phyloP scores from a whole-genome alignment of 2,113 vertebrate genomes.

The Dipodomys stephensi region DNA sequence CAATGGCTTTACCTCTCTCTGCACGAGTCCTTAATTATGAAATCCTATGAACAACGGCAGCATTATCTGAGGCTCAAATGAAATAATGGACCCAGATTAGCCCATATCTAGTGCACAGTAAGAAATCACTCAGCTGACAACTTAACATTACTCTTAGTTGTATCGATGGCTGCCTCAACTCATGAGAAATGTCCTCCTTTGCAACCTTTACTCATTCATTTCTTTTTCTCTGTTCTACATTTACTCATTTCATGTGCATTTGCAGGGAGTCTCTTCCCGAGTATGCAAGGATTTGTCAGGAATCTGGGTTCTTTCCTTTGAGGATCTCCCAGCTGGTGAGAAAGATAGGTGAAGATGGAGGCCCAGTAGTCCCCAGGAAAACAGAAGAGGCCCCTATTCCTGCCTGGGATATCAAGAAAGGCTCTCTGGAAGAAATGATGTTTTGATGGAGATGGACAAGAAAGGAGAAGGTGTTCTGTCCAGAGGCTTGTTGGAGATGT shows the following conservation, averaged over 20 bases:
- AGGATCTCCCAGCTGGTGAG: neutral
- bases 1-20: neutral
- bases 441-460: neutral
- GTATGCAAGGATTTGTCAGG: neutral
- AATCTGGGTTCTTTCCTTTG: neutral
- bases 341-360: neutral
- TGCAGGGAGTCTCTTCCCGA: neutral
- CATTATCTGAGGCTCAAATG: neutral
- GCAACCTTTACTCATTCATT: neutral
- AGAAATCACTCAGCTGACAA: neutral
- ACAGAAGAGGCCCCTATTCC: neutral
- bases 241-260: neutral
- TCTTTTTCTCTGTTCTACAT: neutral
- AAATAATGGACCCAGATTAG: neutral
- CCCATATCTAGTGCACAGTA: neutral
- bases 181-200: neutral
- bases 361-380: neutral
- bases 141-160: neutral
- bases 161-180: neutral
- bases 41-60: neutral
- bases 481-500: neutral
- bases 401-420: neutral
- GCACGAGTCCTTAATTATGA: neutral
- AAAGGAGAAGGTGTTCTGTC: neutral
- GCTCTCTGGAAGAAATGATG: neutral